phyloP scores from a whole-genome alignment of 2,888 invertebrate genomes.

The Neoscelio sp. region DNA sequence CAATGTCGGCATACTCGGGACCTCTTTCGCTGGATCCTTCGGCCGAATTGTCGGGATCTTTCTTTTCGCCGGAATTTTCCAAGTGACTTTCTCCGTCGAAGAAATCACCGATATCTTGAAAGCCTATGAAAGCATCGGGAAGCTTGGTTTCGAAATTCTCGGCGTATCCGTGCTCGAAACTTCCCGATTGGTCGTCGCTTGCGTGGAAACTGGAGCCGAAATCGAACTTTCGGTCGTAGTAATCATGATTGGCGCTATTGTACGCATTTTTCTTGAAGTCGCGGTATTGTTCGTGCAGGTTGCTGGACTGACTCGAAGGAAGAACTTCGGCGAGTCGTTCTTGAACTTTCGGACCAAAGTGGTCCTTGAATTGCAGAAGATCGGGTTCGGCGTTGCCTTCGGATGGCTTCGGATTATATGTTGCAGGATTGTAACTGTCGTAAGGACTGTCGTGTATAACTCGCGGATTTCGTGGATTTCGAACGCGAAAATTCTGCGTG shows the following conservation, averaged over 20 bases:
- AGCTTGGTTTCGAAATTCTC: conserved; percentile 30
- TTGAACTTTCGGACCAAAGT: conserved; percentile 48
- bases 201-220: conserved; percentile 15
- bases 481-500: background rate
- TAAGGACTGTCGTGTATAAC: conserved; percentile 42
- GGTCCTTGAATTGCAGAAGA: conserved; percentile 32
- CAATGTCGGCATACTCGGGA: conserved; percentile 40
- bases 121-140: background rate
- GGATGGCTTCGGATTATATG: conserved; percentile 5
- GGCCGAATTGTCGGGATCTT: conserved; percentile 8
- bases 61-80: background rate
- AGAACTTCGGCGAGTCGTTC: conserved; percentile 32
- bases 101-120: background rate
- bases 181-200: conserved; percentile 27
- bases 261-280: conserved; percentile 53
- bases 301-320: conserved; percentile 14
- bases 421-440: conserved; percentile 19
- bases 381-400: conserved; percentile 7
- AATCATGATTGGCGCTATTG: conserved; percentile 26
- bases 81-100: background rate
- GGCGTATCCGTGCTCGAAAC: conserved; percentile 42
- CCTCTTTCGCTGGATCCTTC: conserved; percentile 43
- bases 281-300: conserved; percentile 38
- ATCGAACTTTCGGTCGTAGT: conserved; percentile 43
- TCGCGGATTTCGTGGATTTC: conserved; percentile 35